A percentile compares a stretch with the other conserved stretches of the same genome.
Conservation (phyloP, 2,797 vertebrate species). For the Macropodus opercularis region DNA sequence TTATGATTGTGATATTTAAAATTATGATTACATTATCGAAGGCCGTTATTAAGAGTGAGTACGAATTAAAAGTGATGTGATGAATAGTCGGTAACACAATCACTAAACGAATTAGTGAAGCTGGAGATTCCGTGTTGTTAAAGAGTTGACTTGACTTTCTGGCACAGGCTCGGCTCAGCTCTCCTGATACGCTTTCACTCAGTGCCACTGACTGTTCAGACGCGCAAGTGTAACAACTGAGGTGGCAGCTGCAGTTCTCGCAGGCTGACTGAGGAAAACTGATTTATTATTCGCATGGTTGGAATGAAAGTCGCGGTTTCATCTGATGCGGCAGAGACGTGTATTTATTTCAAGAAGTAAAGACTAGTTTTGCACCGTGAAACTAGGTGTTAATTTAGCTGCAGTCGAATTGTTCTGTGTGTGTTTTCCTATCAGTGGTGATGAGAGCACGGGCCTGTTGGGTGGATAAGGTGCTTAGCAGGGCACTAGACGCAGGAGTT, state of each 20-base stretch:
- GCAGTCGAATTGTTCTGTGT: slow-evolving; percentile 45
- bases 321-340: slow-evolving; percentile 19
- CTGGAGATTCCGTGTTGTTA: slow-evolving; percentile 20
- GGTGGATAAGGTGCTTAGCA: slow-evolving; percentile 60
- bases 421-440: slow-evolving; percentile 29
- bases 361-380: slow-evolving; percentile 18
- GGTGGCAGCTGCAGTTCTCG: slow-evolving; percentile 23
- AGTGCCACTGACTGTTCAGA: slow-evolving; percentile 15
- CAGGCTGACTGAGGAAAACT: slow-evolving; percentile 15
- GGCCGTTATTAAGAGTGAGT: slow-evolving; percentile 50
- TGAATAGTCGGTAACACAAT: slow-evolving; percentile 18
- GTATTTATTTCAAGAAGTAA: slow-evolving; percentile 21
- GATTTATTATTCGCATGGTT: slow-evolving; percentile 37
- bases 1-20: slow-evolving; percentile 62
- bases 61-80: slow-evolving; percentile 51
- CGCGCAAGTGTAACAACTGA: slow-evolving; percentile 14
- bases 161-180: neutral
- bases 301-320: slow-evolving; percentile 27
- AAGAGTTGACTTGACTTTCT: slow-evolving; percentile 5
- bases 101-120: slow-evolving; percentile 19
- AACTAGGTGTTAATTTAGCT: slow-evolving; percentile 20
- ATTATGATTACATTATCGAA: slow-evolving; percentile 63
- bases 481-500: slow-evolving; percentile 35
- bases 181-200: slow-evolving; percentile 8
- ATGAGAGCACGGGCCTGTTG: slow-evolving; percentile 37